Conservation (phyloP, 1,140 invertebrate genomes). For the Globodera rostochiensis region DNA sequence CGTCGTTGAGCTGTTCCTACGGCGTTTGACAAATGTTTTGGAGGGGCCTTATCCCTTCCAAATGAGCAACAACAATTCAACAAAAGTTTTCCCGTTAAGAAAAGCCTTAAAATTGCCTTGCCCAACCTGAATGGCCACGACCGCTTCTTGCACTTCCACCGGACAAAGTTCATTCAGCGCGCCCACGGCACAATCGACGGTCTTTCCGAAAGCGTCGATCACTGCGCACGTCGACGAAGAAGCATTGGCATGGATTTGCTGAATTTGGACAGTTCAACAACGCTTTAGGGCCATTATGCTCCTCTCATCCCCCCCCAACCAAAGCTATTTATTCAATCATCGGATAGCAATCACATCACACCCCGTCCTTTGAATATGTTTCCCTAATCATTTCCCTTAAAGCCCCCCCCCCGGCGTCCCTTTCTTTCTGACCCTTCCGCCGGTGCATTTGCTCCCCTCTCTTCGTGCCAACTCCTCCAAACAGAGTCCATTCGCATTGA, state of each 20-base stretch:
- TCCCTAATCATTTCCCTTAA: too few species aligned
- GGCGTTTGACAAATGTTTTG: neutral
- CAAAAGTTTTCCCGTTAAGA: too few species aligned
- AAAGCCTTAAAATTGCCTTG: too few species aligned
- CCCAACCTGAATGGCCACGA: conserved; percentile 56
- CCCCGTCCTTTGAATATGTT: too few species aligned
- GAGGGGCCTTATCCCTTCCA: neutral
- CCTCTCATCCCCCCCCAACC: neutral
- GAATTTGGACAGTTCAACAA: conserved; percentile 46
- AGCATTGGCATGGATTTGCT: conserved; percentile 39
- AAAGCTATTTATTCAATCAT: too few species aligned
- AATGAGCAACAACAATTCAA: too few species aligned
- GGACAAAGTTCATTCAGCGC: conserved; percentile 57
- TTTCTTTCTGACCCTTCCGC: conserved; percentile 21
- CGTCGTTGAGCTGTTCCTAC: conserved; percentile 57
- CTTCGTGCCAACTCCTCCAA: conserved; percentile 28
- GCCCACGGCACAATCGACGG: conserved; percentile 57
- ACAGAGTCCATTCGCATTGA: conserved; percentile 9
- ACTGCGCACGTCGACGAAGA: conserved; percentile 45
- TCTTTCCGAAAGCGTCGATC: conserved; percentile 58
- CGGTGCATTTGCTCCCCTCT: conserved; percentile 20
- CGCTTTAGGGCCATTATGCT: conserved; percentile 1
- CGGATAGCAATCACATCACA: too few species aligned
- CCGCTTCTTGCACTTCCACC: conserved; percentile 58
- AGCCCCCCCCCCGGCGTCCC: neutral